Percentiles rank a stretch among this genome's conserved stretches.
These are phyloP conservation scores for Pemphigus obesinymphae DNA, from an alignment of 1,140 invertebrate genomes.

Conservation along the genomic window DNA sequence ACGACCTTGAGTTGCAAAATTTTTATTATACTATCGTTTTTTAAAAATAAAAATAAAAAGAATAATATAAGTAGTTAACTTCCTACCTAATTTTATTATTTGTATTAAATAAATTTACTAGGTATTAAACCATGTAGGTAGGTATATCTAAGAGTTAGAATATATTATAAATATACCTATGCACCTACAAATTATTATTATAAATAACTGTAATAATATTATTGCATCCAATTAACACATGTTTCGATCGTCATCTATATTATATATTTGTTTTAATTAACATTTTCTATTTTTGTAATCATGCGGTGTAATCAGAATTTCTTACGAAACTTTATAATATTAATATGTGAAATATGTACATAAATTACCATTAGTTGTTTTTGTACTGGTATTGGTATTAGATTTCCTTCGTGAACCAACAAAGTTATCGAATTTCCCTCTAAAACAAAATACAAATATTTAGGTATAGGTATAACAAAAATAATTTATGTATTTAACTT, in stretches of 20 bases:
- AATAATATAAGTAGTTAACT: too few species aligned
- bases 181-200: neutral
- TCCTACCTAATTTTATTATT: neutral
- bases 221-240: neutral
- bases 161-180: neutral
- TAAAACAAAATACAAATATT: neutral
- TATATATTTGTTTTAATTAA: neutral
- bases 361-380: conserved; percentile 23
- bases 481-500: neutral
- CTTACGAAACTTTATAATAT: neutral
- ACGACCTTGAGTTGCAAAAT: too few species aligned
- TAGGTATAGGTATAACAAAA: neutral
- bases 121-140: neutral
- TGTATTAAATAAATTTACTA: neutral
- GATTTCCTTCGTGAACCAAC: conserved; percentile 23
- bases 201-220: neutral
- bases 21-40: too few species aligned
- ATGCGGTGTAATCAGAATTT: too few species aligned
- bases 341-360: neutral
- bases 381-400: neutral
- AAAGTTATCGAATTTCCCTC: conserved; percentile 37
- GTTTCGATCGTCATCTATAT: neutral
- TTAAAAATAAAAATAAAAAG: too few species aligned
- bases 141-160: too few species aligned
- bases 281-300: neutral